A percentile compares a stretch with the other conserved stretches of the same genome.
phyloP scores from a whole-genome alignment of 2,113 vertebrate genomes.

The Gambusia holbrooki region DNA sequence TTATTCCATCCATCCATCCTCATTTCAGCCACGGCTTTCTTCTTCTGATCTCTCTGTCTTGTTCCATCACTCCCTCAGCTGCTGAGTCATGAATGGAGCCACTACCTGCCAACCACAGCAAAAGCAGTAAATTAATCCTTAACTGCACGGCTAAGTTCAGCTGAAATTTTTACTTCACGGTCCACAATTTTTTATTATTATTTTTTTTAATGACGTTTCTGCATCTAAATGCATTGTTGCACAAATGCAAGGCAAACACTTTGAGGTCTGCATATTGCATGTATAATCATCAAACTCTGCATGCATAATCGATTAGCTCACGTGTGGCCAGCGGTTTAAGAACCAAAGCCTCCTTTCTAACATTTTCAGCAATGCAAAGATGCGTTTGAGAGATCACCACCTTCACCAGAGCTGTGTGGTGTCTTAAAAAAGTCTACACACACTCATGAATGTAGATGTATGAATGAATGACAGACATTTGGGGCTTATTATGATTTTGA shows the following conservation, averaged over 20 bases:
- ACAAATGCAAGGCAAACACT: constrained; percentile 13
- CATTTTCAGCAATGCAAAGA: constrained; percentile 54
- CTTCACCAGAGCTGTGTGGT: constrained; percentile 1
- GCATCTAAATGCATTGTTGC: constrained; percentile 3
- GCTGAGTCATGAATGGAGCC: constrained; percentile 31
- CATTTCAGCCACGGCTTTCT: constrained; percentile 36
- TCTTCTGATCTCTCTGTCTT: not conserved
- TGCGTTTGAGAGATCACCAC: constrained; percentile 40
- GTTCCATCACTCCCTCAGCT: constrained; percentile 13
- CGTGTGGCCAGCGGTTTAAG: constrained; percentile 11
- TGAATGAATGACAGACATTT: not conserved
- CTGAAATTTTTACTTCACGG: not conserved
- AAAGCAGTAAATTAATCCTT: constrained; percentile 35
- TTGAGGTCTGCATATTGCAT: not conserved
- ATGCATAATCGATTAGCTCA: constrained; percentile 20
- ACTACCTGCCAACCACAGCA: constrained; percentile 24
- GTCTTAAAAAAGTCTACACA: no score
- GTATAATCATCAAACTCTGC: constrained; percentile 5
- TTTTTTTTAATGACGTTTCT: not conserved
- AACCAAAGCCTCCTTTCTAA: constrained; percentile 35
- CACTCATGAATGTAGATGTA: not conserved
- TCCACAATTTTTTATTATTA: not conserved
- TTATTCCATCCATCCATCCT: constrained; percentile 1
- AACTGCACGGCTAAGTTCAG: not conserved
- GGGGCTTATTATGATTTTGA: no score